These are phyloP conservation scores for Hyposoter didymator DNA, from an alignment of 2,888 invertebrate genomes.

Conservation along the genomic window DNA sequence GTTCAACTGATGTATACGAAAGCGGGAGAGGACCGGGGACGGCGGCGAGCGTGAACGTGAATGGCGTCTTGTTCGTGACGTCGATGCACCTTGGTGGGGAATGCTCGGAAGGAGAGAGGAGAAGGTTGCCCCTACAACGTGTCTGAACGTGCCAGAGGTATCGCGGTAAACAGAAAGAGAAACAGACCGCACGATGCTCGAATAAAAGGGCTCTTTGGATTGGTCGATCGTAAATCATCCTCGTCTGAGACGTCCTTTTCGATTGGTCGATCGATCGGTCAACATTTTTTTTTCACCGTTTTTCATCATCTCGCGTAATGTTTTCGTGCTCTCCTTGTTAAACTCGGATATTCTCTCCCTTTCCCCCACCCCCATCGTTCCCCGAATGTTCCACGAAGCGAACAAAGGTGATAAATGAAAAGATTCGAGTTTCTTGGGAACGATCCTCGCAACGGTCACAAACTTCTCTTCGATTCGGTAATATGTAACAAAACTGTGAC, in stretches of 20 bases:
- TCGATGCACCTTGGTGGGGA: slow-evolving; percentile 41
- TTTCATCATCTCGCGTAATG: slow-evolving; percentile 38
- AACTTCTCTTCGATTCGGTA: neutral
- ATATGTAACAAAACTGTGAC: neutral
- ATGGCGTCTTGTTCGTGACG: slow-evolving; percentile 57
- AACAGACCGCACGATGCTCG: neutral
- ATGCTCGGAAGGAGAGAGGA: neutral
- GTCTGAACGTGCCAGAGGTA: slow-evolving; percentile 17
- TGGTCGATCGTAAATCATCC: slow-evolving; percentile 44
- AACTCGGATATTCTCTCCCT: neutral
- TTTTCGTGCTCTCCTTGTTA: slow-evolving; percentile 42
- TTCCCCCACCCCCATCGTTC: neutral
- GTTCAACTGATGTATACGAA: slow-evolving; percentile 65
- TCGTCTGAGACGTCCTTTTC: slow-evolving; percentile 32
- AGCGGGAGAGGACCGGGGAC: slow-evolving; percentile 4
- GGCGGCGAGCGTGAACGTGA: slow-evolving; percentile 47
- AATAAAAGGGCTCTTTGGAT: slow-evolving; percentile 29
- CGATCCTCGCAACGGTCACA: neutral
- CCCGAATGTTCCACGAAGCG: neutral
- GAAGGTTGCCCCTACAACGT: neutral
- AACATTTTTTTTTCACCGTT: slow-evolving; percentile 50
- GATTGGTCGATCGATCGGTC: slow-evolving; percentile 62
- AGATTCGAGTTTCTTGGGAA: neutral
- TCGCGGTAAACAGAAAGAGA: slow-evolving; percentile 53
- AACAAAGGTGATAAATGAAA: slow-evolving; percentile 8